A percentile compares a stretch with the other conserved stretches of the same genome.
phyloP scores from a whole-genome alignment of 2,888 invertebrate species.

The Zygaena filipendulae region DNA sequence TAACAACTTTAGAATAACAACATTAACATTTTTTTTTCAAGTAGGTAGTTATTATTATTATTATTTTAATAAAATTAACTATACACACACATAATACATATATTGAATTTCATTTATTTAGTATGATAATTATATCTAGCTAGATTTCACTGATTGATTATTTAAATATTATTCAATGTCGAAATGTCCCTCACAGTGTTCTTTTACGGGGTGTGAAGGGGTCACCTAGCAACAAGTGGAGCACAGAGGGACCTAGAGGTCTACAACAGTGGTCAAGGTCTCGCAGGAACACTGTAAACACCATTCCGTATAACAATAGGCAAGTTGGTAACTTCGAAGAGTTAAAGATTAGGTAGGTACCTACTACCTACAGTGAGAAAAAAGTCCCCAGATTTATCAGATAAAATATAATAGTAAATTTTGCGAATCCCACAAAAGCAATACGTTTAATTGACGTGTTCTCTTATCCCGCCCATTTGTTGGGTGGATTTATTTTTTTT shows the following conservation, averaged over 20 bases:
- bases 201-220: conserved; percentile 1
- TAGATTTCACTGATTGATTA: conserved; percentile 45
- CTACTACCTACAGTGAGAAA: conserved; percentile 17
- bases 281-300: conserved; percentile 19
- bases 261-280: not conserved
- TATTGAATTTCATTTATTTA: conserved; percentile 36
- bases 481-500: conserved; percentile 39
- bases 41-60: too few relatives aligned
- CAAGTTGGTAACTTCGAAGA: conserved; percentile 10
- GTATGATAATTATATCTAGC: conserved; percentile 51
- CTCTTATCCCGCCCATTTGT: too few relatives aligned
- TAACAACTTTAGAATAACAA: conserved; percentile 70
- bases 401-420: too few relatives aligned
- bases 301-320: conserved; percentile 18
- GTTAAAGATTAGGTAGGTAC: not conserved
- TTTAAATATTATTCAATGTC: conserved; percentile 17
- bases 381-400: too few relatives aligned
- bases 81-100: conserved; percentile 50
- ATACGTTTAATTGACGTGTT: conserved; percentile 57
- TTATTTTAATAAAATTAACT: conserved; percentile 51
- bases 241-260: not conserved
- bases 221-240: not conserved
- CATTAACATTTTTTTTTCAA: conserved; percentile 59
- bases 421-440: too few relatives aligned
- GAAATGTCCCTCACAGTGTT: conserved; percentile 24